Percentiles rank a stretch among this genome's conserved stretches.
These are phyloP conservation scores for Tetramorium bicarinatum DNA, from an alignment of 2,888 invertebrate genomes.

Conservation along the genomic window DNA sequence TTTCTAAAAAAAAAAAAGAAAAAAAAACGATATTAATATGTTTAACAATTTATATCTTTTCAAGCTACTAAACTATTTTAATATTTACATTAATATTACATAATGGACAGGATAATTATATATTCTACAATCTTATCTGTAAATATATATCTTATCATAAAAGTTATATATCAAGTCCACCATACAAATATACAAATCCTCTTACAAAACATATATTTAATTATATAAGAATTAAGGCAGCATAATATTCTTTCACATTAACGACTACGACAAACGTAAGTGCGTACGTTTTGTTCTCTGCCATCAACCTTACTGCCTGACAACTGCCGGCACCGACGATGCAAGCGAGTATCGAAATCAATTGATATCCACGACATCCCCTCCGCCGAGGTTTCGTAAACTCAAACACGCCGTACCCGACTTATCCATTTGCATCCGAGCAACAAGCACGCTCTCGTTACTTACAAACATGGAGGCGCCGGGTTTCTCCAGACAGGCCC, in stretches of 20 bases:
- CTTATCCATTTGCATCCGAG: background rate
- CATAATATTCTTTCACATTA: too few species aligned
- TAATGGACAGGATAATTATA: background rate
- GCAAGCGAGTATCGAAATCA: slow-evolving; percentile 6
- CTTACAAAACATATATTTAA: too few species aligned
- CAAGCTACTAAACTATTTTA: background rate
- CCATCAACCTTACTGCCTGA: too few species aligned
- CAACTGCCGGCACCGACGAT: background rate
- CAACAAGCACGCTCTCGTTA: background rate
- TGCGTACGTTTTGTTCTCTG: too few species aligned
- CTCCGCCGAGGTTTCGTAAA: background rate
- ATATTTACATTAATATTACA: background rate
- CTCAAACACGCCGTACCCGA: background rate
- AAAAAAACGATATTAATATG: background rate
- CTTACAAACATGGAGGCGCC: background rate
- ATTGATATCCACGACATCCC: background rate
- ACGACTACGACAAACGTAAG: too few species aligned
- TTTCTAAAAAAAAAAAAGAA: background rate
- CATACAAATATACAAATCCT: background rate
- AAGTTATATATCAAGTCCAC: background rate
- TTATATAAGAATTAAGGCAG: too few species aligned
- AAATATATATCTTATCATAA: background rate
- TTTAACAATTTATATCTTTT: background rate
- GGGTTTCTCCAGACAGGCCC: slow-evolving; percentile 2
- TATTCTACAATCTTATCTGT: background rate